Conservation (phyloP, 2,888 invertebrate genomes). For the Nebria brevicollis region DNA sequence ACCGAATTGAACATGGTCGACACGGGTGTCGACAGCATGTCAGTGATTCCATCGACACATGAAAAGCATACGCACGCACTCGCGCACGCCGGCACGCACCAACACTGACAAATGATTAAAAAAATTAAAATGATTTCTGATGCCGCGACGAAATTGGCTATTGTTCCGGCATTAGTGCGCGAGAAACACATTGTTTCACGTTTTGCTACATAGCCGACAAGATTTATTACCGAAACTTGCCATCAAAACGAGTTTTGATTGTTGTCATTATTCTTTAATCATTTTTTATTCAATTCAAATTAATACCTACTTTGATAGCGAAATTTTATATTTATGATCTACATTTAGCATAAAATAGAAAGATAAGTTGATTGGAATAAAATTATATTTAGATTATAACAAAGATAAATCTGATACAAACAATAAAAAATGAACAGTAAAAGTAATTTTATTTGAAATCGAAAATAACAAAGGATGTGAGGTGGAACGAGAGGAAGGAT, state of each 20-base stretch:
- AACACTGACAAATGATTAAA: background rate
- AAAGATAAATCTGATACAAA: background rate
- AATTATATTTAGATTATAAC: background rate
- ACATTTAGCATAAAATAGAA: no score
- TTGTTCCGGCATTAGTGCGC: background rate
- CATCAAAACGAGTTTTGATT: background rate
- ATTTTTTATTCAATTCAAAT: no score
- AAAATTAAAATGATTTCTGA: background rate
- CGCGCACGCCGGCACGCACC: background rate
- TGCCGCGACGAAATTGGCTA: background rate
- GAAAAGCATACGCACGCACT: background rate
- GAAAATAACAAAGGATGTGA: conserved; percentile 36
- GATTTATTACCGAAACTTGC: background rate
- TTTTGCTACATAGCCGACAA: background rate
- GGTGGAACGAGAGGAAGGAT: conserved; percentile 3
- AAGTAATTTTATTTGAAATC: conserved; percentile 10
- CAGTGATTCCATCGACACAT: background rate
- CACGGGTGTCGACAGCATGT: background rate
- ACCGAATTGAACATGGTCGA: background rate
- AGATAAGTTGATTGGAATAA: no score
- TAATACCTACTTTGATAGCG: no score
- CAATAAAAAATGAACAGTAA: background rate
- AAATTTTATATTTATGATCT: no score
- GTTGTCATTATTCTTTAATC: background rate
- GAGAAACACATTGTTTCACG: background rate